Percentiles rank a stretch among this genome's conserved stretches.
These are phyloP conservation scores for Scalopus aquaticus DNA, from an alignment of 2,113 vertebrate genomes.

Conservation along the genomic window DNA sequence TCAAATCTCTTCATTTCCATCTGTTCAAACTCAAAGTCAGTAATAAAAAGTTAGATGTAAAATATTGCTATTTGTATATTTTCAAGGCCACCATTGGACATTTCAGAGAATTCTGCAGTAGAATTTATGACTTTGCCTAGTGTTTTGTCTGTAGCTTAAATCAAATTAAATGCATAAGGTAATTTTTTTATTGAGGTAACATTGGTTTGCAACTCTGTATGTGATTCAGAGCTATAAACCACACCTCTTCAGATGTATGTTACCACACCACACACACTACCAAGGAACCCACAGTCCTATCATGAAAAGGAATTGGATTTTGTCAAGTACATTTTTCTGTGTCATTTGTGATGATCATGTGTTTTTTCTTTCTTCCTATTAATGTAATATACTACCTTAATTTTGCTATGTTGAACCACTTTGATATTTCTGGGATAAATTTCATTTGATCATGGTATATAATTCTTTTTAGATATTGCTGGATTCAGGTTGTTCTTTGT, in stretches of 20 bases:
- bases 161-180: neutral
- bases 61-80: neutral
- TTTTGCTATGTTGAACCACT: too few relatives aligned
- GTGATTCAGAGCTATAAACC: too few relatives aligned
- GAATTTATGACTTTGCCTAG: neutral
- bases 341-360: neutral
- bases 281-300: neutral
- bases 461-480: neutral
- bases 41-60: neutral
- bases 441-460: neutral
- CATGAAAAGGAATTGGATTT: neutral
- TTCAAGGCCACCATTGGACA: neutral
- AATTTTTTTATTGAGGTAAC: neutral
- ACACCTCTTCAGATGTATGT: too few relatives aligned
- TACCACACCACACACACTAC: too few relatives aligned
- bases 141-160: neutral
- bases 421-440: too few relatives aligned
- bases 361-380: neutral
- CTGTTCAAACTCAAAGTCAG: neutral
- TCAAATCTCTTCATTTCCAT: conserved; percentile 8
- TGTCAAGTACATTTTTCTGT: neutral
- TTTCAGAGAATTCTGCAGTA: neutral
- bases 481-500: conserved; percentile 8
- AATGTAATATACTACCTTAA: neutral
- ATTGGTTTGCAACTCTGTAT: too few relatives aligned